Evolutionary conservation across 1,140 invertebrate genomes (phyloP).

Genomic region (Pemphigus obesinymphae): DNA sequence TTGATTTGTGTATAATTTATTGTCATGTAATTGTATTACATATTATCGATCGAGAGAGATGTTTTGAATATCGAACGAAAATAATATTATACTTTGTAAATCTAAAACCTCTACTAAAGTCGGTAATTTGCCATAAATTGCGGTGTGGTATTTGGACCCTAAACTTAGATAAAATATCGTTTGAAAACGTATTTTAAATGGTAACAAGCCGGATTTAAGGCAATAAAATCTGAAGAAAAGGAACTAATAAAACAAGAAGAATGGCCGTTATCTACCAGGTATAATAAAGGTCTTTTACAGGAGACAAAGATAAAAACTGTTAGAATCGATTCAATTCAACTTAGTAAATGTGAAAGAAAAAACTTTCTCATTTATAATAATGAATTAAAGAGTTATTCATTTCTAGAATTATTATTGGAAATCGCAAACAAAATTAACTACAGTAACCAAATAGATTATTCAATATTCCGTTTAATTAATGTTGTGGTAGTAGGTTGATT

Average conservation of each 20-base stretch:
- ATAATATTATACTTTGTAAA: background rate
- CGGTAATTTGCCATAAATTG: slow-evolving; percentile 26
- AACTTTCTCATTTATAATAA: background rate
- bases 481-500: too few relatives aligned
- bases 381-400: background rate
- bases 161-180: slow-evolving; percentile 33
- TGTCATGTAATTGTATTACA: too few relatives aligned
- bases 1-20: too few relatives aligned
- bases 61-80: background rate
- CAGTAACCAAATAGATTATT: too few relatives aligned
- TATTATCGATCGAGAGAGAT: background rate
- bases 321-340: background rate
- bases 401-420: too few relatives aligned
- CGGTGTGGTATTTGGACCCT: slow-evolving; percentile 4
- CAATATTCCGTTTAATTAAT: too few relatives aligned
- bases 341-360: background rate
- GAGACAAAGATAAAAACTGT: background rate
- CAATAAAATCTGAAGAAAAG: slow-evolving; percentile 31
- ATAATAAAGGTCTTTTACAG: slow-evolving; percentile 22
- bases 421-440: background rate
- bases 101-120: slow-evolving; percentile 18
- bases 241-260: slow-evolving; percentile 34
- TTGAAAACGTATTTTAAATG: slow-evolving; percentile 34
- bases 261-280: slow-evolving; percentile 21
- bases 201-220: slow-evolving; percentile 29